Percentiles rank a stretch among this genome's conserved stretches.
These are phyloP conservation scores for Coelopa pilipes DNA, from an alignment of 2,888 invertebrate genomes.

Conservation along the genomic window DNA sequence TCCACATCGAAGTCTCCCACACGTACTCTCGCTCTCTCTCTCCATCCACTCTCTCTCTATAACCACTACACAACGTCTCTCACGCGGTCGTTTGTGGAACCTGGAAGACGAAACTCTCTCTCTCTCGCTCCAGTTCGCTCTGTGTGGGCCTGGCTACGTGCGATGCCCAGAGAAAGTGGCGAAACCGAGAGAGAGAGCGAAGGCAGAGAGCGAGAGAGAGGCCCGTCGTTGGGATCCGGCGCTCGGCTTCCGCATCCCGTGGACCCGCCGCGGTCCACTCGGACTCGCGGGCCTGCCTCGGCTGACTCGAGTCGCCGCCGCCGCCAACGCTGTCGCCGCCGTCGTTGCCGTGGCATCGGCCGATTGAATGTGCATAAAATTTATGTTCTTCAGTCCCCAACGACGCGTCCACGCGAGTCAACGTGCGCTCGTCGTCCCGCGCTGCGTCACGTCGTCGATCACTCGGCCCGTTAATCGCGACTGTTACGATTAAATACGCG, in stretches of 20 bases:
- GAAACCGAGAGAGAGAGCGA: too few species aligned
- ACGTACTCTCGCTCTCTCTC: too few species aligned
- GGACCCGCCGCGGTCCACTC: background rate
- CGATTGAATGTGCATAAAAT: conserved; percentile 59
- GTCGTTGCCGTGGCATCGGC: conserved; percentile 36
- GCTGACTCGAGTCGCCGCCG: background rate
- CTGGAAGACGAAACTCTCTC: too few species aligned
- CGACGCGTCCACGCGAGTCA: conserved; percentile 42
- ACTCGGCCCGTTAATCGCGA: background rate
- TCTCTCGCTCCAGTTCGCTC: too few species aligned
- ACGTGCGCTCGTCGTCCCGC: conserved; percentile 30
- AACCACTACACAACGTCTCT: too few species aligned
- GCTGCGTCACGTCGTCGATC: background rate
- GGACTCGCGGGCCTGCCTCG: background rate
- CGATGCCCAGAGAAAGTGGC: too few species aligned
- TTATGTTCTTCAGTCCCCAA: conserved; percentile 52
- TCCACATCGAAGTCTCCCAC: too few species aligned
- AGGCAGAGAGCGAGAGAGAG: too few species aligned
- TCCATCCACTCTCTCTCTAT: too few species aligned
- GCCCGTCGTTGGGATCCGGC: background rate
- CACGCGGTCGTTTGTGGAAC: too few species aligned
- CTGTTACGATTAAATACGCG: background rate
- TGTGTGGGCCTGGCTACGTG: too few species aligned
- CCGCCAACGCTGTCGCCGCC: background rate
- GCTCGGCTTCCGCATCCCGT: conserved; percentile 5